phyloP scores from a whole-genome alignment of 2,797 vertebrate species.

The Rhabdophis nuchalis region DNA sequence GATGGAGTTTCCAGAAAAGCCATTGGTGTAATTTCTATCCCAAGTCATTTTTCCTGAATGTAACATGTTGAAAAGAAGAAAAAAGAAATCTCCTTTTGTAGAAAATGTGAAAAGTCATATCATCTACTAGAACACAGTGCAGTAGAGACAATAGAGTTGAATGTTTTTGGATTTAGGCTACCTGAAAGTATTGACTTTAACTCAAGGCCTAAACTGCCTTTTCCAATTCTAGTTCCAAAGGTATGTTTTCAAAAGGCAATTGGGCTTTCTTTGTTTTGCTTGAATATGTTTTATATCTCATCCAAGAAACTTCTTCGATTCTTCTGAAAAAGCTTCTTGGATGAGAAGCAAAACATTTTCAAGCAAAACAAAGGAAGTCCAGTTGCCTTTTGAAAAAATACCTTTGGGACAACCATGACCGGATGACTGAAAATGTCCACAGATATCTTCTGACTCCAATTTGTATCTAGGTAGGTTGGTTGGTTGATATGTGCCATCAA shows the following conservation, averaged over 20 bases:
- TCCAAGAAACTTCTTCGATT: not conserved
- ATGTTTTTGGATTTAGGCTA: not conserved
- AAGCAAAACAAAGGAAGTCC: not conserved
- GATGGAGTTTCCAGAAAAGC: not conserved
- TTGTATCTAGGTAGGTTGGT: not conserved
- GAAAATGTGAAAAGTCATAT: not conserved
- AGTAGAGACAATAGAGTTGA: not conserved
- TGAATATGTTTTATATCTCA: not conserved
- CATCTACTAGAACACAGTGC: not conserved
- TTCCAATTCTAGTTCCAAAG: not conserved
- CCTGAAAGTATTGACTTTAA: not conserved
- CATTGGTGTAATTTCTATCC: not conserved
- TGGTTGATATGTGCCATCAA: not conserved
- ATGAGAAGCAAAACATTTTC: not conserved
- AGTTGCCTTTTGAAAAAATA: not conserved
- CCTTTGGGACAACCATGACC: not conserved
- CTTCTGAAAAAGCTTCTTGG: not conserved
- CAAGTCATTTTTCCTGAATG: not conserved
- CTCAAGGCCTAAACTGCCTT: not conserved
- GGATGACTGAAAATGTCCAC: not conserved
- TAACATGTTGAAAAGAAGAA: not conserved
- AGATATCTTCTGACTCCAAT: not conserved
- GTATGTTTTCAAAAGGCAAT: not conserved
- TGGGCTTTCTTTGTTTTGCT: not conserved
- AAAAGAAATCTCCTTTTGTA: not conserved